Evolutionary conservation across 2,888 invertebrate genomes (phyloP), one percentile per base, ranked within the genome.

Genomic region (Hydroisotoma schaefferi): DNA sequence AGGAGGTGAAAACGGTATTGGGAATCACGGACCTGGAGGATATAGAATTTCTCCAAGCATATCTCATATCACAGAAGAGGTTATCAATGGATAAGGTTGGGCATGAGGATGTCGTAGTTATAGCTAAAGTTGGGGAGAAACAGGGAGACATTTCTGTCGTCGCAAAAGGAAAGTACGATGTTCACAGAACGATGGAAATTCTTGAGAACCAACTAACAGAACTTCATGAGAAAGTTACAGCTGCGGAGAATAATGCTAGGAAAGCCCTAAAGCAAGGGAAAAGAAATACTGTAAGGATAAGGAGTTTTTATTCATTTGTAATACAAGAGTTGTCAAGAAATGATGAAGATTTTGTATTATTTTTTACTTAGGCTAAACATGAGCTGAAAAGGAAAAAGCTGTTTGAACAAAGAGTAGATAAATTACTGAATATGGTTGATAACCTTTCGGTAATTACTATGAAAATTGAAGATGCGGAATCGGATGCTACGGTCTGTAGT

Each of bases 111-210:
- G 59, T 70, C 22, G 28, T 70, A 2, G 58, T 67, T 20, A 51
- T 69, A 48, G n/a, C 27, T 48, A 44, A 29, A 6, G 20, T 28
- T 18, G 59, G 57, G 28, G 38, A 27, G 2, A 10, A 29, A 2
- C 23, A 47, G 18, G n/a, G n/a, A 15, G 20, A 40, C n/a, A 69
- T 71, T 22, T 55, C 63, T 15, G 63, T 59, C 12, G 67, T 64
- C 10, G 71, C 69, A 23, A 71, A 71, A 43, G 63, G 65, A 1
- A 61, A 65, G 28, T 69, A 63, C 58, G 69, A 71, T 49, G 61
- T 71, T 40, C 8, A 18, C 12, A 49, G 63, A 3, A 65, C 67
- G 2, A 65, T 63, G 47, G 61, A 59, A 48, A 63, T 63, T 10
- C 54, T 69, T 4, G 71, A 71, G 55, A 44, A 57, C 8, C 66